Evolutionary conservation across 2,888 invertebrate genomes (phyloP), one percentile per base, ranked within the genome.

Genomic region (Hydropsyche betteni): DNA sequence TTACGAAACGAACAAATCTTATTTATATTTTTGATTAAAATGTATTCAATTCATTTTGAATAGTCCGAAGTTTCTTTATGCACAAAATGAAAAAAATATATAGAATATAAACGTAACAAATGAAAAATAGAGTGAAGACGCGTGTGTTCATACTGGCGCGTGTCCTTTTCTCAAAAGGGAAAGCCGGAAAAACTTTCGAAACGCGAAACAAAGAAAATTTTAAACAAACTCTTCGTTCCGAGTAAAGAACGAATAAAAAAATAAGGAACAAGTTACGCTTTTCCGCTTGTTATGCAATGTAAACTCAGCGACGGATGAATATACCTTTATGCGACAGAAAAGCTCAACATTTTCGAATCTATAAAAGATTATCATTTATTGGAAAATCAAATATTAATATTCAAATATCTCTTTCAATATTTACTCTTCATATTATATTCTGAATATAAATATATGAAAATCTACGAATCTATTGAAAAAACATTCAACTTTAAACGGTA

Each of bases 211-310:
- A 70, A 70, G 70, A 70, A 70, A 69, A 70, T 52, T 70, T 70
- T 70, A 70, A 70, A 70, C 70, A 70, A 33, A 70, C 70, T 36
- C 44, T 44, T 10, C 44, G 58, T 58, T 24, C 58, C 58, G 58
- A 58, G 44, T 44, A 44, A 44, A 44, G 44, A 44, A 44, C 44
- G 44, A 44, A 44, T 44, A 44, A 44, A 44, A 44, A 44, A 44
- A 44, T 44, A 44, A 44, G 44, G 44, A 58, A 58, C 12, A 53
- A 70, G 70, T 53, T 53, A 70, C 70, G 53, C 50, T 64, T 69
- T 69, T 69, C 69, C 69, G 69, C 69, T 69, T 69, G 69, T 69
- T 69, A 69, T 69, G 69, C 69, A 69, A 50, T 69, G 69, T 69
- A 50, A 69, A 51, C 69, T n/a, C 51, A 16, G 24, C 69, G 50